phyloP scores from a whole-genome alignment of 2,113 vertebrate species.

The Hylia prasina region DNA sequence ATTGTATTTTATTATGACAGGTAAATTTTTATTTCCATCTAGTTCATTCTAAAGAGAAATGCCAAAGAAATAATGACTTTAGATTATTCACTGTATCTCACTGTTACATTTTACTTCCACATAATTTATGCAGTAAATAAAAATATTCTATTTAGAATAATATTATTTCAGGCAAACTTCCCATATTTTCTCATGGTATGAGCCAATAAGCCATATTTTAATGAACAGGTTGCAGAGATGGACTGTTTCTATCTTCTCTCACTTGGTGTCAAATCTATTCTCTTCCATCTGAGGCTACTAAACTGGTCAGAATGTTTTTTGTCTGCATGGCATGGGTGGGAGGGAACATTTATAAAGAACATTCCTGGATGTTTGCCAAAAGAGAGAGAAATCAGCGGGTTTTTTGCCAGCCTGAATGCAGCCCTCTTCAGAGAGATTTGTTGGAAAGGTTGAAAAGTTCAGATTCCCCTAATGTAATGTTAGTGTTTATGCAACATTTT shows the following conservation, averaged over 20 bases:
- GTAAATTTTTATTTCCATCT: background rate
- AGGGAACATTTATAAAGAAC: background rate
- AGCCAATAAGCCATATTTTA: background rate
- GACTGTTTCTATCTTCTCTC: background rate
- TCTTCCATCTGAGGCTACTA: background rate
- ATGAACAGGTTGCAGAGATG: background rate
- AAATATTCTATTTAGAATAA: background rate
- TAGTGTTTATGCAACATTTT: background rate
- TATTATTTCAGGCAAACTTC: background rate
- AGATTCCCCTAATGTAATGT: background rate
- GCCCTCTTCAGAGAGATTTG: background rate
- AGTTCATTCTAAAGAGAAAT: background rate
- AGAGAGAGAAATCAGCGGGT: background rate
- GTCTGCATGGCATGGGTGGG: background rate
- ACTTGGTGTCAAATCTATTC: background rate
- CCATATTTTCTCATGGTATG: background rate
- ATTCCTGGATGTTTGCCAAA: background rate
- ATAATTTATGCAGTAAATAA: background rate
- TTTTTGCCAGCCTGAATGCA: background rate
- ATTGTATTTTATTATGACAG: background rate
- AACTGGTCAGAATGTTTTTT: background rate
- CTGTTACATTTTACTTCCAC: background rate
- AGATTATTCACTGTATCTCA: background rate
- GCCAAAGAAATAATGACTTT: background rate
- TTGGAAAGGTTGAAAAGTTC: background rate